Conservation (phyloP, 2,888 invertebrate genomes). For the Hyles lineata region DNA sequence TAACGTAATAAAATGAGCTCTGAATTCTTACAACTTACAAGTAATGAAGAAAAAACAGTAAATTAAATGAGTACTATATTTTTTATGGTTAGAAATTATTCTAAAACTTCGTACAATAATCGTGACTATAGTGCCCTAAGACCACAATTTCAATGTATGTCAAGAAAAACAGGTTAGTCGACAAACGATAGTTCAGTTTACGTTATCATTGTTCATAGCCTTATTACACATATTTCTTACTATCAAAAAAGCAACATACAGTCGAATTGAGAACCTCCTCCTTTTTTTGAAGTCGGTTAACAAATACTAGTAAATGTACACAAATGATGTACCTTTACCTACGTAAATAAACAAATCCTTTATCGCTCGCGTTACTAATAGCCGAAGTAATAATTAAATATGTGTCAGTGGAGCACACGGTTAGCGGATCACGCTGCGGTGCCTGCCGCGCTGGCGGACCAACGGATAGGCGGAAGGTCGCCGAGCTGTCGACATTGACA, state of each 20-base stretch:
- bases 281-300: too few species aligned
- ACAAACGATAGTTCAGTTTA: not conserved
- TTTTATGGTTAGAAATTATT: not conserved
- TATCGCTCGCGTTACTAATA: slow-evolving; percentile 25
- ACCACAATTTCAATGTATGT: not conserved
- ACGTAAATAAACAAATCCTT: slow-evolving; percentile 8
- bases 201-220: not conserved
- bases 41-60: not conserved
- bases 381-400: slow-evolving; percentile 26
- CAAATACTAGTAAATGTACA: not conserved
- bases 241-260: too few species aligned
- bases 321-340: not conserved
- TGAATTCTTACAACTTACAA: not conserved
- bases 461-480: slow-evolving; percentile 38
- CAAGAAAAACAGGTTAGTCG: not conserved
- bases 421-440: slow-evolving; percentile 13
- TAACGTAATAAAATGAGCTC: not conserved
- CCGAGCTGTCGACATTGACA: slow-evolving; percentile 45
- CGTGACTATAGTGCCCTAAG: not conserved
- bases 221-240: not conserved
- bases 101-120: not conserved
- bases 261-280: too few species aligned
- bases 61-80: not conserved
- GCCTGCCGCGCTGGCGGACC: not conserved
- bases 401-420: slow-evolving; percentile 29